A percentile compares a stretch with the other conserved stretches of the same genome.
Conservation (phyloP, 2,888 invertebrate species). For the Noctua janthina region DNA sequence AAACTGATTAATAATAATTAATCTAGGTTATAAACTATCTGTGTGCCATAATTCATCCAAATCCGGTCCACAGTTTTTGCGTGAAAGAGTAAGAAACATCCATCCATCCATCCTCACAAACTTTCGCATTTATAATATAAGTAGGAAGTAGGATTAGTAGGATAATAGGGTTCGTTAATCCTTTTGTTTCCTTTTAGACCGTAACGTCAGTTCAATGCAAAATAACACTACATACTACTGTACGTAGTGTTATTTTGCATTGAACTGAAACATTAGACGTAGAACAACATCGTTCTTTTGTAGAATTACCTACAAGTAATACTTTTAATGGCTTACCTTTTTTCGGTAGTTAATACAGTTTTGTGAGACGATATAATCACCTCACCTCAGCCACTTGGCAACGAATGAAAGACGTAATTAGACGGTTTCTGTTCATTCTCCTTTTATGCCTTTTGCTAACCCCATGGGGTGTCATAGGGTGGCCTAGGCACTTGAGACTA, state of each 20-base stretch:
- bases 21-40: too few relatives aligned
- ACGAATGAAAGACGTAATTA: conserved; percentile 30
- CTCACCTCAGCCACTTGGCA: background rate
- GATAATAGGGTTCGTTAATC: background rate
- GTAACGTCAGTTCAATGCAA: background rate
- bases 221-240: background rate
- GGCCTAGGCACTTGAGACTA: conserved; percentile 21
- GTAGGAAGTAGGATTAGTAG: too few relatives aligned
- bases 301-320: background rate
- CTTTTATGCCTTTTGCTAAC: conserved; percentile 22
- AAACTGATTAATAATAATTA: too few relatives aligned
- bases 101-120: too few relatives aligned
- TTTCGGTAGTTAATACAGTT: background rate
- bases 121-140: too few relatives aligned
- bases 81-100: too few relatives aligned
- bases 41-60: too few relatives aligned
- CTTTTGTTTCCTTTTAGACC: background rate
- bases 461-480: conserved; percentile 14
- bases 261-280: background rate
- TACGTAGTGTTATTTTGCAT: background rate
- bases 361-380: conserved; percentile 1
- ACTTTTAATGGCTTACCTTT: background rate
- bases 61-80: too few relatives aligned
- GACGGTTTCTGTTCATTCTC: conserved; percentile 19
- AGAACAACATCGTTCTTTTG: background rate